Conservation (phyloP, 1,140 invertebrate species). For the Acromyrmex charruanus region DNA sequence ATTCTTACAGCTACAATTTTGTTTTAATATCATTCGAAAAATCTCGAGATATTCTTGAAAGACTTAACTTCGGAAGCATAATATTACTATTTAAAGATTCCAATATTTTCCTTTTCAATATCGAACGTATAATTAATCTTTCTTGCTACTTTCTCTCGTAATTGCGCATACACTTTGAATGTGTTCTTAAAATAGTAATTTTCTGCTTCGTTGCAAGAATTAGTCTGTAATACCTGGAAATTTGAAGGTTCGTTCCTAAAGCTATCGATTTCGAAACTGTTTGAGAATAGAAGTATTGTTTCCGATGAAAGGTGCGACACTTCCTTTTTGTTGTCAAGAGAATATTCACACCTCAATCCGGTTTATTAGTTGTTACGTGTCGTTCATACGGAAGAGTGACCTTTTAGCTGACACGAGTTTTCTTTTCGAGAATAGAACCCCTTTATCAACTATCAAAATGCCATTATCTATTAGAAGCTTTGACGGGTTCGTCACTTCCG, state of each 20-base stretch:
- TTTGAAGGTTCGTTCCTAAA: neutral
- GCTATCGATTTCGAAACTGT: neutral
- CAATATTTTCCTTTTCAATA: neutral
- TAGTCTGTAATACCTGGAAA: neutral
- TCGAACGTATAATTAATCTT: neutral
- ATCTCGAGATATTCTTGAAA: neutral
- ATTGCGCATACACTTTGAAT: neutral
- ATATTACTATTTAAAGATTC: neutral
- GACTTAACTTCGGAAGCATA: neutral
- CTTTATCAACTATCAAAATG: conserved; percentile 5
- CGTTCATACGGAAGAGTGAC: neutral
- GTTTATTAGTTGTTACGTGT: neutral
- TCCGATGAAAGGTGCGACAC: neutral
- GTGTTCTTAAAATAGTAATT: neutral
- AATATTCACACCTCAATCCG: conserved; percentile 17
- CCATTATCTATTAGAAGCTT: neutral
- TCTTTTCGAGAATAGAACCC: neutral
- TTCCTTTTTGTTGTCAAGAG: neutral
- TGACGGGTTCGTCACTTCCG: neutral
- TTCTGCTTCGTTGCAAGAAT: neutral
- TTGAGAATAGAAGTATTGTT: conserved; percentile 8
- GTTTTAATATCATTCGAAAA: neutral
- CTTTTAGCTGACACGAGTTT: neutral
- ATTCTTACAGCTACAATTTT: neutral
- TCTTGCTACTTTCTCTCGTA: neutral